A percentile compares a stretch with the other conserved stretches of the same genome.
Conservation (phyloP, 2,888 invertebrate genomes). For the Drosophila vallismaia region DNA sequence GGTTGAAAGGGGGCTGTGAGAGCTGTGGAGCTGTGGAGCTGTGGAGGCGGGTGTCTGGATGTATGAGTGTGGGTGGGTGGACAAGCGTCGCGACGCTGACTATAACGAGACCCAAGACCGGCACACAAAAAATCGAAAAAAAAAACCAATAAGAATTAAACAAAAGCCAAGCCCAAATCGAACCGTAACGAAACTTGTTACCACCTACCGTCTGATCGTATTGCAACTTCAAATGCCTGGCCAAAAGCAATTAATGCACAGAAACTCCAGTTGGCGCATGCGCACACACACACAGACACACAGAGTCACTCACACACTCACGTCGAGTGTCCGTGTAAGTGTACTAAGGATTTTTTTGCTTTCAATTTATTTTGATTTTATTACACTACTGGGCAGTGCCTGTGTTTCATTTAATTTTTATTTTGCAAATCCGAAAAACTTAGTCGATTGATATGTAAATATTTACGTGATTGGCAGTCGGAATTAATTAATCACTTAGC, state of each 20-base stretch:
- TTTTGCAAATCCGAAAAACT: not conserved
- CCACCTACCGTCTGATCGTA: conserved; percentile 55
- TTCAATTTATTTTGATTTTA: conserved; percentile 71
- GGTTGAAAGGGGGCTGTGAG: conserved; percentile 30
- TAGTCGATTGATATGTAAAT: conserved; percentile 31
- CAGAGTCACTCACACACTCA: conserved; percentile 50
- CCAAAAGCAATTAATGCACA: conserved; percentile 69
- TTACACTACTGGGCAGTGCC: conserved; percentile 47
- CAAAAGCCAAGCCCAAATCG: conserved; percentile 14
- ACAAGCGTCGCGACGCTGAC: conserved; percentile 10
- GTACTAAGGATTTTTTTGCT: conserved; percentile 69
- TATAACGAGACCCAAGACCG: conserved; percentile 13
- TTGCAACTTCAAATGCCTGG: conserved; percentile 42
- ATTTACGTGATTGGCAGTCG: conserved; percentile 10
- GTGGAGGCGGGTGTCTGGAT: conserved; percentile 3
- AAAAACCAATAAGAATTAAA: not conserved
- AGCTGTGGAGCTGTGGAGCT: conserved; percentile 2
- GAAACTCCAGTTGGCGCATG: conserved; percentile 58
- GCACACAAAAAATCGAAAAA: conserved; percentile 16
- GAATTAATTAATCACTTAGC: conserved; percentile 9
- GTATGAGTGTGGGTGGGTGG: conserved; percentile 31
- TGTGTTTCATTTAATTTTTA: conserved; percentile 12
- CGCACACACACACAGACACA: conserved; percentile 57
- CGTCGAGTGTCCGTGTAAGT: conserved; percentile 38
- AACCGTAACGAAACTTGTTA: conserved; percentile 12